A percentile compares a stretch with the other conserved stretches of the same genome.
phyloP scores from a whole-genome alignment of 1,140 invertebrate species.

The Drosophila pectinifera region DNA sequence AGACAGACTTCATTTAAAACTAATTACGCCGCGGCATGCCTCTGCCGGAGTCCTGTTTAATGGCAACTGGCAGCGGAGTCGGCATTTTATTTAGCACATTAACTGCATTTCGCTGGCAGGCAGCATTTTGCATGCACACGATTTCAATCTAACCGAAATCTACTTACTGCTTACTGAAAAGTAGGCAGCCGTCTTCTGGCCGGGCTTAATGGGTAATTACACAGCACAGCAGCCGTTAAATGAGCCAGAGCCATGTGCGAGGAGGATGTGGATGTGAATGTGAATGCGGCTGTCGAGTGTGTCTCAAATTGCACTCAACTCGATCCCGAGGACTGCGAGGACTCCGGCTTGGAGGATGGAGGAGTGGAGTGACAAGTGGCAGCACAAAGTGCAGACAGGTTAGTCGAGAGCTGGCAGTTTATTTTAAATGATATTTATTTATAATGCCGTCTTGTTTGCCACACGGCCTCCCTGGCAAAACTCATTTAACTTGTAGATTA shows the following conservation, averaged over 20 bases:
- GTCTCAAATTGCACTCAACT: slow-evolving; percentile 70
- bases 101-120: slow-evolving; percentile 65
- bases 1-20: slow-evolving; percentile 60
- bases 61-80: slow-evolving; percentile 69
- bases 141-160: slow-evolving; percentile 64
- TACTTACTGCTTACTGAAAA: slow-evolving; percentile 68
- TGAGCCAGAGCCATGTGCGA: slow-evolving; percentile 37
- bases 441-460: slow-evolving; percentile 58
- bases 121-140: slow-evolving; percentile 65
- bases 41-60: slow-evolving; percentile 25
- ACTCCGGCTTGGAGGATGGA: slow-evolving; percentile 1
- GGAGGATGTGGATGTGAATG: slow-evolving; percentile 6
- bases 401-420: slow-evolving; percentile 77
- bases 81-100: slow-evolving; percentile 80
- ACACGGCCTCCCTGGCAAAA: slow-evolving; percentile 19
- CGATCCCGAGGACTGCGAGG: slow-evolving; percentile 39
- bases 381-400: slow-evolving; percentile 77
- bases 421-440: slow-evolving; percentile 82
- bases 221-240: slow-evolving; percentile 71
- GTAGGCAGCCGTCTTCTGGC: slow-evolving; percentile 64
- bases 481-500: slow-evolving; percentile 81
- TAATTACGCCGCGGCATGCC: slow-evolving; percentile 66
- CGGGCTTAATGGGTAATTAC: slow-evolving; percentile 78
- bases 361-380: slow-evolving; percentile 44
- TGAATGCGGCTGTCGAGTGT: slow-evolving; percentile 19